phyloP scores from a whole-genome alignment of 2,113 vertebrate genomes.

The Lycaon pictus region DNA sequence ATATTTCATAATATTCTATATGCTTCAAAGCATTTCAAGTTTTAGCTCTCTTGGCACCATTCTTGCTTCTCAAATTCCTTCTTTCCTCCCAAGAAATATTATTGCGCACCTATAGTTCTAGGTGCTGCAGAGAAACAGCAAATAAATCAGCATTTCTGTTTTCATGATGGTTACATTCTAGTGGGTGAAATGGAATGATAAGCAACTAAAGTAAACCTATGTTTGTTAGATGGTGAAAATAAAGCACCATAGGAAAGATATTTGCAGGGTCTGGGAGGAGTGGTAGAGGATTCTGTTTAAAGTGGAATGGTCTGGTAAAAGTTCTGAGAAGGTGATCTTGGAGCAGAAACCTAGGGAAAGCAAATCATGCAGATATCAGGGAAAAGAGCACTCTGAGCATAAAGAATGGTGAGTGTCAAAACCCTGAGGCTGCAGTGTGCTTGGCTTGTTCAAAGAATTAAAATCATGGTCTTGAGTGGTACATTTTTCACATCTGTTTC shows the following conservation, averaged over 20 bases:
- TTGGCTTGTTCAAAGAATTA: not conserved
- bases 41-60: not conserved
- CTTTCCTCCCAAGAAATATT: not conserved
- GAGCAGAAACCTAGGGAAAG: not conserved
- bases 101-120: not conserved
- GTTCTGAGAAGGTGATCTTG: not conserved
- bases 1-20: not conserved
- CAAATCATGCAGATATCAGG: not conserved
- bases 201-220: not conserved
- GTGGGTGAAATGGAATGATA: not conserved
- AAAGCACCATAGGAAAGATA: not conserved
- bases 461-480: not conserved
- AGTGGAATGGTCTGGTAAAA: not conserved
- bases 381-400: not conserved
- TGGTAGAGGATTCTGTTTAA: not conserved
- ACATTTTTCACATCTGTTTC: not conserved
- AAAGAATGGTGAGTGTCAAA: not conserved
- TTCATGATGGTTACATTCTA: not conserved
- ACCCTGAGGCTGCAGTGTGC: no score
- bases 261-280: not conserved
- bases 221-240: not conserved
- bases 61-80: not conserved
- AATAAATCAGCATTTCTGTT: not conserved
- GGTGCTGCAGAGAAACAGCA: not conserved
- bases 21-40: not conserved